A percentile compares a stretch with the other conserved stretches of the same genome.
Conservation (phyloP, 1,140 invertebrate species). For the Oscheius sp. region DNA sequence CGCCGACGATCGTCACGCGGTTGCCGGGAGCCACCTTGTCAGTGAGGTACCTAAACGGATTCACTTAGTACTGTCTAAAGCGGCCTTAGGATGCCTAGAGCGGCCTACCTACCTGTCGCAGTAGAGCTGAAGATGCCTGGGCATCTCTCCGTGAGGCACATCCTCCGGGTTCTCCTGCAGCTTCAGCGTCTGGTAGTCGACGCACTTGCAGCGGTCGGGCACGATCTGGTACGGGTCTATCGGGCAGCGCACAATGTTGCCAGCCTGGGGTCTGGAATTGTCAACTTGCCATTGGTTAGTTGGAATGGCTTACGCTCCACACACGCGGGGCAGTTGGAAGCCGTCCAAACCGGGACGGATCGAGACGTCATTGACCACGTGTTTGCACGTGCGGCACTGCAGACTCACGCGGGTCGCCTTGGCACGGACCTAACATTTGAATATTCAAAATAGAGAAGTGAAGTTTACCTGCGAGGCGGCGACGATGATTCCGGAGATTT, state of each 20-base stretch:
- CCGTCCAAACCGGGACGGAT: constrained; percentile 94
- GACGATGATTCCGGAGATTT: constrained; percentile 92
- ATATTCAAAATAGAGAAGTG: not conserved
- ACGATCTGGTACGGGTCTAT: constrained; percentile 95
- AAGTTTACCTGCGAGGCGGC: constrained; percentile 75
- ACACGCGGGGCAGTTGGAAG: constrained; percentile 90
- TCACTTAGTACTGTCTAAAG: not conserved
- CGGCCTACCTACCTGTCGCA: constrained; percentile 74
- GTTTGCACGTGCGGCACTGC: constrained; percentile 85
- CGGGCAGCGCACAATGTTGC: constrained; percentile 79
- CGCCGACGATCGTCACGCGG: constrained; percentile 84
- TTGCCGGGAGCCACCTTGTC: constrained; percentile 95
- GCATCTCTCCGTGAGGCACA: constrained; percentile 97
- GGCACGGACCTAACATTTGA: constrained; percentile 71
- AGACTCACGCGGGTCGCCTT: constrained; percentile 92
- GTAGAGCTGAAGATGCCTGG: constrained; percentile 89
- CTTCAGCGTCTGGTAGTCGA: constrained; percentile 84
- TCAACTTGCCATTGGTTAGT: not conserved
- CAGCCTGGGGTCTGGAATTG: constrained; percentile 75
- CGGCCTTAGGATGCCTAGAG: too few species aligned
- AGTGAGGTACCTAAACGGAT: constrained; percentile 70
- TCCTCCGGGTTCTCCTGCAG: constrained; percentile 93
- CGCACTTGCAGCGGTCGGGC: constrained; percentile 93
- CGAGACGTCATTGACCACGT: constrained; percentile 80
- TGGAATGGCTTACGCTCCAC: constrained; percentile 71